phyloP scores from a whole-genome alignment of 2,797 vertebrate species.

The Adelosebastes latens region DNA sequence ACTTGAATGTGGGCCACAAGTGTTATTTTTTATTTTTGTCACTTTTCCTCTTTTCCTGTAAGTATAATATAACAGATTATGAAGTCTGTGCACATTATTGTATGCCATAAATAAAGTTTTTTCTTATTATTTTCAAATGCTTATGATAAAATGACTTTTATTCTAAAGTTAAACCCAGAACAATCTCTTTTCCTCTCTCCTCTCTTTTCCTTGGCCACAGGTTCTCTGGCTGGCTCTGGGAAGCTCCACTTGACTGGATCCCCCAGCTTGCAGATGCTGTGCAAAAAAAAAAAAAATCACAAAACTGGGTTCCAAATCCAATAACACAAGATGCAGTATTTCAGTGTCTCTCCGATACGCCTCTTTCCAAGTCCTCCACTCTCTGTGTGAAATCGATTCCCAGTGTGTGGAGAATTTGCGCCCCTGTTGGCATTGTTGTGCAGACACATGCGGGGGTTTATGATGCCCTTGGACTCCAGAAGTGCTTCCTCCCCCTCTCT shows the following conservation, averaged over 20 bases:
- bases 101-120: constrained; percentile 18
- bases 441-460: constrained; percentile 76
- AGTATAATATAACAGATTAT: background rate
- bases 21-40: constrained; percentile 2
- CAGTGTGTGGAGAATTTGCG: constrained; percentile 78
- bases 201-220: constrained; percentile 60
- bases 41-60: constrained; percentile 10
- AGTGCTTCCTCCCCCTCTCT: constrained; percentile 68
- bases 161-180: constrained; percentile 70
- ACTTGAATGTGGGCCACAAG: constrained; percentile 8
- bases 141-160: constrained; percentile 53
- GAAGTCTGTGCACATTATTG: constrained; percentile 41
- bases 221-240: constrained; percentile 63
- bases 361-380: constrained; percentile 78
- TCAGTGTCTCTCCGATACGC: constrained; percentile 74
- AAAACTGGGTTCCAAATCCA: constrained; percentile 79
- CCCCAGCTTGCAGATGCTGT: constrained; percentile 68
- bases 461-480: constrained; percentile 77
- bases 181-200: constrained; percentile 66
- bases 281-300: constrained; percentile 58
- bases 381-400: constrained; percentile 84
- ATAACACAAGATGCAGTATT: constrained; percentile 81
- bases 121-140: constrained; percentile 38
- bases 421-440: constrained; percentile 79
- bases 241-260: constrained; percentile 68